Evolutionary conservation across 2,888 invertebrate species (phyloP).

Genomic region (Tetropium fuscum): DNA sequence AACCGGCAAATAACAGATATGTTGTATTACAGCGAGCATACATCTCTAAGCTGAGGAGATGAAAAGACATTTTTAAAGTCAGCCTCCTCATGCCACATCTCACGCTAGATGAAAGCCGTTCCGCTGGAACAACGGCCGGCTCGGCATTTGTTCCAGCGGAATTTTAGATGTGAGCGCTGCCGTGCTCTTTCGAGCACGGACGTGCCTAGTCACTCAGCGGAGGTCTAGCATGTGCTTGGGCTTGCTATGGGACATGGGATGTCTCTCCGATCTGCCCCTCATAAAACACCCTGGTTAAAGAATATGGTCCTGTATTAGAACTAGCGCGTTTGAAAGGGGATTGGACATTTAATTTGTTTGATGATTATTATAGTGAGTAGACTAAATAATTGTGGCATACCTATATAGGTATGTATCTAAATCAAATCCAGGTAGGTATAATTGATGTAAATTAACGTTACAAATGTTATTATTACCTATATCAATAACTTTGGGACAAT

Average conservation of each 20-base stretch:
- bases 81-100: slow-evolving; percentile 53
- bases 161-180: slow-evolving; percentile 47
- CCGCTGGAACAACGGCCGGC: slow-evolving; percentile 60
- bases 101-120: slow-evolving; percentile 56
- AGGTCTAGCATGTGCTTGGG: slow-evolving; percentile 49
- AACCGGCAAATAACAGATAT: slow-evolving; percentile 63
- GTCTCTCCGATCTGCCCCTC: slow-evolving; percentile 2
- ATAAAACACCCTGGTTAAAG: slow-evolving; percentile 4
- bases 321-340: slow-evolving; percentile 1
- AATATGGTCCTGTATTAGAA: slow-evolving; percentile 8
- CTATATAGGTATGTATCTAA: too few relatives aligned
- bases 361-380: too few relatives aligned
- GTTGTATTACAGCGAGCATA: slow-evolving; percentile 64
- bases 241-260: neutral
- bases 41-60: slow-evolving; percentile 54
- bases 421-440: too few relatives aligned
- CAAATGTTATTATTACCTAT: too few relatives aligned
- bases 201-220: slow-evolving; percentile 48
- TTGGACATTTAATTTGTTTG: too few relatives aligned
- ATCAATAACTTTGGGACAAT: too few relatives aligned
- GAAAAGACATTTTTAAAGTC: slow-evolving; percentile 64
- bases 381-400: too few relatives aligned
- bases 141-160: slow-evolving; percentile 62
- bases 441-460: too few relatives aligned
- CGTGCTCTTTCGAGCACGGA: slow-evolving; percentile 43